Evolutionary conservation across 1,140 invertebrate species (phyloP).

Genomic region (Drosophila santomea): DNA sequence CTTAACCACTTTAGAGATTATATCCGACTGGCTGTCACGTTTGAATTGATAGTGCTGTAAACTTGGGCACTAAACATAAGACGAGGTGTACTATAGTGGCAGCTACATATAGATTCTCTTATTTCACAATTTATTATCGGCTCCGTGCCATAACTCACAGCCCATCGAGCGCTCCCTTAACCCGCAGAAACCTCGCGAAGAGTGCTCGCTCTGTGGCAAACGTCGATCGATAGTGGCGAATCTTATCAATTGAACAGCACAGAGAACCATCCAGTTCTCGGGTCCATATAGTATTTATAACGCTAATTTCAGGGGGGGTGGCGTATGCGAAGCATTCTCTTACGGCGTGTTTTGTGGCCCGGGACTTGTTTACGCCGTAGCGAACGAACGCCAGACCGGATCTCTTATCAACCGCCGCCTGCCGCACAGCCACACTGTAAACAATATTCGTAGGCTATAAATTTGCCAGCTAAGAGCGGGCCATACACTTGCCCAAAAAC

Average conservation of each 20-base stretch:
- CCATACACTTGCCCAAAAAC: slow-evolving; percentile 41
- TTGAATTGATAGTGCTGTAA: slow-evolving; percentile 3
- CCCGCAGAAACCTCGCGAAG: slow-evolving; percentile 38
- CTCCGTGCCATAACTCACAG: not conserved
- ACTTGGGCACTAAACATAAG: slow-evolving; percentile 6
- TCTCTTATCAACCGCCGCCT: slow-evolving; percentile 31
- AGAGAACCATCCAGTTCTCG: slow-evolving; percentile 3
- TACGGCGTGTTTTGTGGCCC: slow-evolving; percentile 31
- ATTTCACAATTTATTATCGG: slow-evolving; percentile 40
- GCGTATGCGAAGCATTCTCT: slow-evolving; percentile 34
- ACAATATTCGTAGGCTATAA: slow-evolving; percentile 35
- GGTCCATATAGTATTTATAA: slow-evolving; percentile 43
- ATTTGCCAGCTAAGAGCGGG: slow-evolving; percentile 40
- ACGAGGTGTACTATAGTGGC: not conserved
- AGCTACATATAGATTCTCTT: slow-evolving; percentile 38
- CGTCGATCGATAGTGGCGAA: slow-evolving; percentile 26
- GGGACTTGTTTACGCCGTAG: slow-evolving; percentile 42
- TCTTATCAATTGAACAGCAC: slow-evolving; percentile 37
- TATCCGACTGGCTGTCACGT: not conserved
- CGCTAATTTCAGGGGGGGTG: slow-evolving; percentile 8
- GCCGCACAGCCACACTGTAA: slow-evolving; percentile 23
- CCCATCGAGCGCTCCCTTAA: slow-evolving; percentile 33
- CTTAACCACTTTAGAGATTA: not conserved
- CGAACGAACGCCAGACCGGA: slow-evolving; percentile 13
- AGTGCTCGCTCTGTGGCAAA: slow-evolving; percentile 24